These are phyloP conservation scores for Torymus auratus DNA, from an alignment of 2,888 invertebrate genomes.

Conservation along the genomic window DNA sequence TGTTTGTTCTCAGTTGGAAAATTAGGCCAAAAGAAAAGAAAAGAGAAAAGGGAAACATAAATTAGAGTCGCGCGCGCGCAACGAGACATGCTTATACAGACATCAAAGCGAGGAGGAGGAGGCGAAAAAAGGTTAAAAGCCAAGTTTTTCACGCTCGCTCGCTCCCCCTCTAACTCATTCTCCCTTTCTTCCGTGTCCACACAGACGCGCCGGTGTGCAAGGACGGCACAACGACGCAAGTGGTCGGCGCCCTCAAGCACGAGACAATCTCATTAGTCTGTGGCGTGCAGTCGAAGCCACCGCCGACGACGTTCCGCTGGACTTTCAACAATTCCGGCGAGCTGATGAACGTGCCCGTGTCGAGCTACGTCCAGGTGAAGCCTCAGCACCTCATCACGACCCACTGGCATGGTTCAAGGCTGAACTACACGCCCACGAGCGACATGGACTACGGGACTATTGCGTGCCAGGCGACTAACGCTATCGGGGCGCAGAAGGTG, in stretches of 20 bases:
- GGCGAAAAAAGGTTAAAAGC: too few relatives aligned
- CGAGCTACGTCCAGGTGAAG: conserved; percentile 78
- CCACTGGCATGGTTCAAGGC: conserved; percentile 83
- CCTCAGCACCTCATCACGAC: conserved; percentile 68
- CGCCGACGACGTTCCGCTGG: conserved; percentile 91
- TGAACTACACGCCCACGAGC: conserved; percentile 90
- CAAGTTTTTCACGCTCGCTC: too few relatives aligned
- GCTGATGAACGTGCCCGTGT: conserved; percentile 85
- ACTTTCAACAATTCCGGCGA: conserved; percentile 94
- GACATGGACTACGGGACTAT: conserved; percentile 94
- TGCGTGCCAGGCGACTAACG: conserved; percentile 90
- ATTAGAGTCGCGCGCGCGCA: too few relatives aligned
- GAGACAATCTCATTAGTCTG: conserved; percentile 91
- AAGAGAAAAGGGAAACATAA: neutral
- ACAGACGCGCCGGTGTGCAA: conserved; percentile 72
- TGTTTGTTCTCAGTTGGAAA: neutral
- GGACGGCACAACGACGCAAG: conserved; percentile 84
- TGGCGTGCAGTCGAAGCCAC: conserved; percentile 91
- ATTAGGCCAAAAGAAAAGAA: neutral
- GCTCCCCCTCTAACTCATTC: neutral
- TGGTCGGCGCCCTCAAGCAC: conserved; percentile 91
- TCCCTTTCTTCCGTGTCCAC: neutral
- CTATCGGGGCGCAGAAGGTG: conserved; percentile 88
- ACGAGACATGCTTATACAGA: too few relatives aligned
- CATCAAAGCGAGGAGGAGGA: too few relatives aligned